Conservation (phyloP, 2,888 invertebrate species). For the Agelastica alni region DNA sequence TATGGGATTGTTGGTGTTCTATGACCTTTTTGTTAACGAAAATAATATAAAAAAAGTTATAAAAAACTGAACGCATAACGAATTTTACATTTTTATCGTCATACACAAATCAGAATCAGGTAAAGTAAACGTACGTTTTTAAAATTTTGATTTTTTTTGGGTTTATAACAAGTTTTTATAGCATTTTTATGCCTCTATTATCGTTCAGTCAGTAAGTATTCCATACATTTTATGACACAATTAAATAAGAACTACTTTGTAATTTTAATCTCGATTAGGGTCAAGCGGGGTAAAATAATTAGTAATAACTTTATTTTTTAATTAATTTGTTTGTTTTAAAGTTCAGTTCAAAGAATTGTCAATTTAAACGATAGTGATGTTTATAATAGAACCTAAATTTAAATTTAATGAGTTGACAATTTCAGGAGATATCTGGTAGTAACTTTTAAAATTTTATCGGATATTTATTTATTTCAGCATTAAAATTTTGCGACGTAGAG, state of each 20-base stretch:
- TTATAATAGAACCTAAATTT: no score
- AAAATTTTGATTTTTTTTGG: constrained; percentile 46
- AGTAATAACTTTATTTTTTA: no score
- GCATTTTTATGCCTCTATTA: constrained; percentile 26
- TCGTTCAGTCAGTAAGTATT: constrained; percentile 14
- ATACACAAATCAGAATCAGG: constrained; percentile 48
- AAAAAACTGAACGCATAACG: constrained; percentile 51
- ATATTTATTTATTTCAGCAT: no score
- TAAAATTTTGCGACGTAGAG: no score
- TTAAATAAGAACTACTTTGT: constrained; percentile 24
- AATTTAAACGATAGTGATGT: no score
- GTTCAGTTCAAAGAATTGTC: no score
- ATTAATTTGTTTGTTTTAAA: no score
- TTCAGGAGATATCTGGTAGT: no score
- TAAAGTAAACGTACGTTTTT: constrained; percentile 45
- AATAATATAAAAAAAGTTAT: constrained; percentile 51
- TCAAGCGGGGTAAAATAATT: not conserved
- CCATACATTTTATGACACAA: constrained; percentile 22
- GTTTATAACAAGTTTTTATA: constrained; percentile 28
- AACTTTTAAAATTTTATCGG: no score
- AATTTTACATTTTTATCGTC: constrained; percentile 50
- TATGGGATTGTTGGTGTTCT: constrained; percentile 2
- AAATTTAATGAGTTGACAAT: no score
- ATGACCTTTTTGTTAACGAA: constrained; percentile 43
- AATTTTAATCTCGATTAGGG: constrained; percentile 8